Base-by-base conservation (phyloP, 2,113 vertebrate genomes). In the Bostrychus sinensis region DNA sequence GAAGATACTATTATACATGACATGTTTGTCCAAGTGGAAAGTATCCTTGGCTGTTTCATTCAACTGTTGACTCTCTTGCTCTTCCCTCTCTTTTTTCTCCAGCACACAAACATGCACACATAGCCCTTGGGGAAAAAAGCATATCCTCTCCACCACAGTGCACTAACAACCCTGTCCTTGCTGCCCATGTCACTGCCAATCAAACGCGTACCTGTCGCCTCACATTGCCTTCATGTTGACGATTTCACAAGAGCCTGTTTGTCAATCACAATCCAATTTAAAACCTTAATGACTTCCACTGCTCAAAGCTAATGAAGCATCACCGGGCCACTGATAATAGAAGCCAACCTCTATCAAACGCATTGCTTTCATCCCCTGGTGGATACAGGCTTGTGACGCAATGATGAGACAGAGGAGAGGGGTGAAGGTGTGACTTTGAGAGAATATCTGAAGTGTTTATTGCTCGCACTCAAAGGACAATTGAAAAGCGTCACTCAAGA, bases 261-360 rank as follows among this genome's bases (percentile, higher is more conserved):
- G 71, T 79, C 78, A 77, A 65, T 86, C 80, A 70, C n/a, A 75
- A 80, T 82, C 77, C 75, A 81, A 85, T 83, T 75, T 69, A 19
- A 81, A 72, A 58, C 42, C 67, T 59, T 85, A 82, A 82, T 88
- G 76, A 72, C 57, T 70, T n/a, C 20, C 62, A 51, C 36, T 34
- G 20, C 62, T 77, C 61, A 39, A 45, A 75, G 60, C 38, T 75
- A 83, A 88, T 83, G 75, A 83, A 79, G 77, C 38, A 1, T 56
- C 62, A 61, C 69, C 36, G 56, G 51, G 56, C 32, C 12, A 13
- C 13, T 0, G 5, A 79, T 68, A 71, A 58, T 46, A 83, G 75
- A 53, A 65, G 70, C 48, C 69, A 57, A n/a, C 48, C 54, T 58
- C 59, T 2, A 2, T 63, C 56, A 38, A 65, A 70, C n/a, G n/a